Conservation (phyloP, 1,140 invertebrate species). For the Lordiphosa clarofinis region DNA sequence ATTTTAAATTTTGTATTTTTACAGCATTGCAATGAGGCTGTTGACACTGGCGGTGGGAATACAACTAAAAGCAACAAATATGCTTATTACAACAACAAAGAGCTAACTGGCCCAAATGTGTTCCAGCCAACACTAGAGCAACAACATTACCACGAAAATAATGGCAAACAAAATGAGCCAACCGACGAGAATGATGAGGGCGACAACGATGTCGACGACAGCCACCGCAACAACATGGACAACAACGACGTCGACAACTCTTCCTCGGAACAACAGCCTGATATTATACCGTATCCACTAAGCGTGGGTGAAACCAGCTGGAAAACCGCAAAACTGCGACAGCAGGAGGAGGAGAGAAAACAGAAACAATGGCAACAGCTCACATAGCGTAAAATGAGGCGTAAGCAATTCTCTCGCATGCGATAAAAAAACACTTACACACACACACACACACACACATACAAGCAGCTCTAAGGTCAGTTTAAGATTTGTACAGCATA, state of each 20-base stretch:
- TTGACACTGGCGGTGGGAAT: conserved; percentile 20
- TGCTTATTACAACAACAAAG: conserved; percentile 40
- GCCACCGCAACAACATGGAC: conserved; percentile 26
- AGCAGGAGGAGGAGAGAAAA: conserved; percentile 23
- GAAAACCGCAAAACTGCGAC: conserved; percentile 45
- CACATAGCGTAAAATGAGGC: conserved; percentile 52
- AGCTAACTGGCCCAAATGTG: conserved; percentile 11
- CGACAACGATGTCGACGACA: conserved; percentile 5
- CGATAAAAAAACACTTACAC: conserved; percentile 34
- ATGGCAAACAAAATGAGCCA: conserved; percentile 47
- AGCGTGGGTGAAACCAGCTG: conserved; percentile 61
- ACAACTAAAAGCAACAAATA: conserved; percentile 29
- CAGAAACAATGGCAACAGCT: conserved; percentile 38
- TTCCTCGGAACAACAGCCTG: conserved; percentile 66
- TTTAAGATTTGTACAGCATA: conserved; percentile 71
- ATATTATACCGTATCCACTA: conserved; percentile 74
- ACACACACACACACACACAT: conserved; percentile 5
- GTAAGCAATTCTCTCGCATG: conserved; percentile 26
- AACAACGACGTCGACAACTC: conserved; percentile 44
- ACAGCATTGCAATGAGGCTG: conserved; percentile 46
- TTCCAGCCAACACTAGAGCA: conserved; percentile 14
- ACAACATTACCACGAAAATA: conserved; percentile 34
- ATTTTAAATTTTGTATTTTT: conserved; percentile 3
- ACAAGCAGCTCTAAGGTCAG: conserved; percentile 8
- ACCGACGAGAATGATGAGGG: conserved; percentile 11